These are phyloP conservation scores for Platerodrilus igneus DNA, from an alignment of 2,888 invertebrate genomes.

Conservation along the genomic window DNA sequence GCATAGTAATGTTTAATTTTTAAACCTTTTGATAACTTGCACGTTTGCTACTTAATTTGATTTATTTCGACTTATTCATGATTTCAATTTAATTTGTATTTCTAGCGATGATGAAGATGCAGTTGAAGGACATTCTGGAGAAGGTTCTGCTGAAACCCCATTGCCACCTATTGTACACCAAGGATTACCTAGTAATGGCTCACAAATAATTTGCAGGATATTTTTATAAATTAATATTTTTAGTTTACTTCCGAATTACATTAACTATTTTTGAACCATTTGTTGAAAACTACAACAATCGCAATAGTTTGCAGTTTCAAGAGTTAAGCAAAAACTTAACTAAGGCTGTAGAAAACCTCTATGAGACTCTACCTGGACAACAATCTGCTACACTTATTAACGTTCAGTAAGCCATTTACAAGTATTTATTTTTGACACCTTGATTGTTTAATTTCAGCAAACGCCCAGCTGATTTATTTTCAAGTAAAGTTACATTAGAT, in stretches of 20 bases:
- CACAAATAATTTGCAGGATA: not conserved
- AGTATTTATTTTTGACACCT: not conserved
- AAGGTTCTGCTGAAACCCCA: constrained; percentile 8
- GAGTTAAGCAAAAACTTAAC: constrained; percentile 57
- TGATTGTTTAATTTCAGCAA: constrained; percentile 13
- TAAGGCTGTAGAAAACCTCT: constrained; percentile 56
- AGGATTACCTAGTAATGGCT: too few species aligned
- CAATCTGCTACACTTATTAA: constrained; percentile 62
- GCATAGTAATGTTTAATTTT: too few species aligned
- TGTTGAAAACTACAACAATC: constrained; percentile 53
- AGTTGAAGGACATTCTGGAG: constrained; percentile 15
- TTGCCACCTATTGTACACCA: constrained; percentile 2
- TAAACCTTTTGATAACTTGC: too few species aligned
- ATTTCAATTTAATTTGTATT: too few species aligned
- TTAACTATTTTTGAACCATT: constrained; percentile 63
- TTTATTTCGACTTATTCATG: too few species aligned
- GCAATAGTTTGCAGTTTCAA: constrained; percentile 57
- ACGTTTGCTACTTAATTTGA: too few species aligned
- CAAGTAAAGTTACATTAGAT: constrained; percentile 64
- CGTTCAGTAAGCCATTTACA: constrained; percentile 59
- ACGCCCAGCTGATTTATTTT: constrained; percentile 51
- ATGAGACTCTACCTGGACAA: constrained; percentile 52
- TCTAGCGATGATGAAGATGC: constrained; percentile 26
- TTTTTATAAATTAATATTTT: constrained; percentile 21
- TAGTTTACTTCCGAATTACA: constrained; percentile 52